Percentiles rank a stretch among this genome's conserved stretches.
Evolutionary conservation across 1,140 invertebrate species (phyloP).

Genomic region (Gerris buenoi): DNA sequence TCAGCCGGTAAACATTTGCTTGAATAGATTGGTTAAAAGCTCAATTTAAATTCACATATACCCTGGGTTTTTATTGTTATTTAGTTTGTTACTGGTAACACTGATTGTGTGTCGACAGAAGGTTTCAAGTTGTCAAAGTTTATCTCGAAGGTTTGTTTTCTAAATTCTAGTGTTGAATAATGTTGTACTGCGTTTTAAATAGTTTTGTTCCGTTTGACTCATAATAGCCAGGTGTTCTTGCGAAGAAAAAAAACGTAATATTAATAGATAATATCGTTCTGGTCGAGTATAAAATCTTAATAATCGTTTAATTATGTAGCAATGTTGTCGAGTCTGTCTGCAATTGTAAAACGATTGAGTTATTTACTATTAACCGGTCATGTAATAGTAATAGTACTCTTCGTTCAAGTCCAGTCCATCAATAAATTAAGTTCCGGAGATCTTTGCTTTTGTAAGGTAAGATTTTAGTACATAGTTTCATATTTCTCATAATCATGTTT

Average conservation of each 20-base stretch:
- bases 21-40: too few species aligned
- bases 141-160: background rate
- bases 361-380: background rate
- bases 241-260: background rate
- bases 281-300: too few species aligned
- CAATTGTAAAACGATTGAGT: background rate
- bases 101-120: background rate
- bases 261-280: background rate
- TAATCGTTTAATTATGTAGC: background rate
- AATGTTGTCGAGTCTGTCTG: background rate
- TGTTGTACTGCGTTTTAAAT: background rate
- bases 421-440: constrained; percentile 6
- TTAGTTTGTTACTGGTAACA: too few species aligned
- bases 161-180: background rate
- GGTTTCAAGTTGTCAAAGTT: background rate
- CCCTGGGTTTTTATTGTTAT: too few species aligned
- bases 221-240: background rate
- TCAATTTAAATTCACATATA: too few species aligned
- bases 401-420: constrained; percentile 4
- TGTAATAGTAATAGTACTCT: background rate
- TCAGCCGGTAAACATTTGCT: too few species aligned
- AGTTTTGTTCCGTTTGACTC: background rate
- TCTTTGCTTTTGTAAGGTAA: constrained; percentile 12
- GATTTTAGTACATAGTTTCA: too few species aligned
- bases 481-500: too few species aligned